A percentile compares a stretch with the other conserved stretches of the same genome.
These are phyloP conservation scores for Channa striata DNA, from an alignment of 2,797 vertebrate species.

Conservation along the genomic window DNA sequence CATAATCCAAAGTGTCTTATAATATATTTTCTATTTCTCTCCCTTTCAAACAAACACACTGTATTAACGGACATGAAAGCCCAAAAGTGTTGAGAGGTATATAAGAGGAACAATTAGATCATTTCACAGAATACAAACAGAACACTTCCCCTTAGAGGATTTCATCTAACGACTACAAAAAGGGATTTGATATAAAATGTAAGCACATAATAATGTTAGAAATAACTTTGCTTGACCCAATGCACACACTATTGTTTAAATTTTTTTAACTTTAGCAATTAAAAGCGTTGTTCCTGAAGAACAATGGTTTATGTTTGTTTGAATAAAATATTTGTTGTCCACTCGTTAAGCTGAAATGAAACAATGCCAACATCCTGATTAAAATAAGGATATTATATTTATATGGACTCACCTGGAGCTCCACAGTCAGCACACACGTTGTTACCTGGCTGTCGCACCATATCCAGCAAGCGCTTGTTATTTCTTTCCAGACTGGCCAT, in stretches of 20 bases:
- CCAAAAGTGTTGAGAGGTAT: not conserved
- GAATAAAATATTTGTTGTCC: not conserved
- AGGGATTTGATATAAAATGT: constrained; percentile 8
- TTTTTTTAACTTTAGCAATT: not conserved
- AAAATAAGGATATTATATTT: not conserved
- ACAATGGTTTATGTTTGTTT: not conserved
- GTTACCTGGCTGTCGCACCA: constrained; percentile 84
- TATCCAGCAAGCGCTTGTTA: constrained; percentile 86
- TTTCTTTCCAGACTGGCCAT: constrained; percentile 87
- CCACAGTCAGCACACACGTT: constrained; percentile 89
- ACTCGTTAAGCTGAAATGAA: not conserved
- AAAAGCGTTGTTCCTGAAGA: not conserved
- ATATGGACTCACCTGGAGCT: constrained; percentile 81
- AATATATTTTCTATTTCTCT: not conserved
- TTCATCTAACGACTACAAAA: constrained; percentile 6
- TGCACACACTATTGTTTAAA: not conserved
- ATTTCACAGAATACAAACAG: constrained; percentile 14
- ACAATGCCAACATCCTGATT: not conserved
- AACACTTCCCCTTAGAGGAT: constrained; percentile 55
- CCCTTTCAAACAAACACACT: not conserved
- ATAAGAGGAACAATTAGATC: constrained; percentile 59
- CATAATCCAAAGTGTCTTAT: not conserved
- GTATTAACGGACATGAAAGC: too few relatives aligned
- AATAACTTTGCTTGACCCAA: not conserved
- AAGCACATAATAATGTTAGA: constrained; percentile 15